Evolutionary conservation across 2,797 vertebrate genomes (phyloP).

Genomic region (Hypotaenidia philippensis): DNA sequence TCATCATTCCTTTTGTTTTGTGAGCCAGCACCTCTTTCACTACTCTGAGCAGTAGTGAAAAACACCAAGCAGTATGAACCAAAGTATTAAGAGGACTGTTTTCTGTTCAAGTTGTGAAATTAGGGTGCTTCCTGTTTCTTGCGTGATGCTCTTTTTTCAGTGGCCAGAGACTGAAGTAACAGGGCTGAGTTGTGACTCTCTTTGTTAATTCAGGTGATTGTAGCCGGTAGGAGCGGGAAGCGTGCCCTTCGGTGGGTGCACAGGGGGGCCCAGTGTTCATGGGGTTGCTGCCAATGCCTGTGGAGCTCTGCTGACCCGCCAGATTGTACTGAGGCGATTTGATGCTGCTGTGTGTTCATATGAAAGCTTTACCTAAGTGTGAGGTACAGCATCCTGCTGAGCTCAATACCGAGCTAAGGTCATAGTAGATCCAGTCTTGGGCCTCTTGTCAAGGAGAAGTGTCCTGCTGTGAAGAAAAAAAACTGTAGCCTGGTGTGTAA

Average conservation of each 20-base stretch:
- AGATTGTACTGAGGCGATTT: neutral
- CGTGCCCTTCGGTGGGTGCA: neutral
- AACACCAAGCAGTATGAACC: neutral
- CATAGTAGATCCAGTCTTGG: neutral
- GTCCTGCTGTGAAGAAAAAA: neutral
- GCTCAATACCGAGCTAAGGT: neutral
- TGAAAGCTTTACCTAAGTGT: neutral
- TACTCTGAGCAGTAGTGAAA: neutral
- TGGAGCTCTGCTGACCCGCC: neutral
- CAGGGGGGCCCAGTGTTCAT: rapidly evolving
- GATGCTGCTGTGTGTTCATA: neutral
- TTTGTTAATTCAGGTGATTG: neutral
- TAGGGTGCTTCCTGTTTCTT: neutral
- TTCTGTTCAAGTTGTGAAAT: neutral
- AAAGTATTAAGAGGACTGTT: neutral
- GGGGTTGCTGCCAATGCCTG: neutral
- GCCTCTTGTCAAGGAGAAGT: neutral
- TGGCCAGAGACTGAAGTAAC: too few species aligned
- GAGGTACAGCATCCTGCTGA: neutral
- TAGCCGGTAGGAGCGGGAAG: neutral
- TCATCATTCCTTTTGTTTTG: neutral
- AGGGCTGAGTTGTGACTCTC: neutral
- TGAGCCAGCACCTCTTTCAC: neutral
- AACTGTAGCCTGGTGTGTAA: neutral
- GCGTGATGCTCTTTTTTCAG: neutral